Conservation (phyloP, 1,140 invertebrate species). For the Bicyclus anynana region DNA sequence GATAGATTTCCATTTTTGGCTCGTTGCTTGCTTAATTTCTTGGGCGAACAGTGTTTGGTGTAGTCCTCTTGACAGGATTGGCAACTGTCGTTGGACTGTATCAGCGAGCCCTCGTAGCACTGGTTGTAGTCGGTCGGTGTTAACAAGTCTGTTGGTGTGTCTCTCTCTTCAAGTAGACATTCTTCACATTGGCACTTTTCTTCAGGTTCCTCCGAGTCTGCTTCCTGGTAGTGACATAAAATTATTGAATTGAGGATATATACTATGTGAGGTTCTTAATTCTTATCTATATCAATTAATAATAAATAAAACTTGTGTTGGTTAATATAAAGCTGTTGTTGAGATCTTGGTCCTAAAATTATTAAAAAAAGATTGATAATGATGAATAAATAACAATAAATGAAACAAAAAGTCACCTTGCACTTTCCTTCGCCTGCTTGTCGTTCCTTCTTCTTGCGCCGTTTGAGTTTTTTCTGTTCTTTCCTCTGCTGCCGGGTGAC, state of each 20-base stretch:
- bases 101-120: constrained; percentile 34
- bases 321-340: too few relatives aligned
- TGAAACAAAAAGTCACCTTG: constrained; percentile 37
- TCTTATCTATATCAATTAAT: too few relatives aligned
- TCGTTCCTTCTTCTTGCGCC: constrained; percentile 88
- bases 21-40: constrained; percentile 50
- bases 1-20: constrained; percentile 76
- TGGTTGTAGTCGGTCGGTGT: constrained; percentile 51
- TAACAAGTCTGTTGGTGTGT: constrained; percentile 62
- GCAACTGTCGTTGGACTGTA: constrained; percentile 50
- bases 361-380: too few relatives aligned
- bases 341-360: too few relatives aligned
- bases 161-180: constrained; percentile 61
- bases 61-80: constrained; percentile 59
- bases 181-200: constrained; percentile 71
- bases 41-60: constrained; percentile 46
- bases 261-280: too few relatives aligned
- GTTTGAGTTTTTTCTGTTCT: constrained; percentile 92
- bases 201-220: constrained; percentile 69
- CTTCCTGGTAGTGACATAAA: constrained; percentile 39
- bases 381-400: too few relatives aligned
- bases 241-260: background rate
- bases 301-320: too few relatives aligned
- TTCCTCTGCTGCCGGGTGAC: constrained; percentile 88
- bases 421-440: constrained; percentile 64